A percentile compares a stretch with the other conserved stretches of the same genome.
Conservation (phyloP, 2,797 vertebrate species). For the Siniperca undulata region DNA sequence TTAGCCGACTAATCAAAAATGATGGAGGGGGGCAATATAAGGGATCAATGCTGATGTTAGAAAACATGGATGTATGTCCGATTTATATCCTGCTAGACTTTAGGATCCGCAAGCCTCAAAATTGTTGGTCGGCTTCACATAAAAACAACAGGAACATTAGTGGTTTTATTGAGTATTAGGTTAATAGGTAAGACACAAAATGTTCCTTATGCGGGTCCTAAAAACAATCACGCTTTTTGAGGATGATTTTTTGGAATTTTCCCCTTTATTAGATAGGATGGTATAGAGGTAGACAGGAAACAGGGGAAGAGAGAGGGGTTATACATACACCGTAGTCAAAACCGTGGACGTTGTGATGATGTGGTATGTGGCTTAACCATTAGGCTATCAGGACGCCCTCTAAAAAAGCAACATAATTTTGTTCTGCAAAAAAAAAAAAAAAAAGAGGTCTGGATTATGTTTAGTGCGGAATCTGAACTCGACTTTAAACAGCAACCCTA, state of each 20-base stretch:
- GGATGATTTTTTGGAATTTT: neutral
- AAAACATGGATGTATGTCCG: slow-evolving; percentile 32
- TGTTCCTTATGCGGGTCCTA: slow-evolving; percentile 37
- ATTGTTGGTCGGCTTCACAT: slow-evolving; percentile 31
- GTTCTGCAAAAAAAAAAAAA: neutral
- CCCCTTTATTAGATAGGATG: neutral
- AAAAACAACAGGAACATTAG: slow-evolving; percentile 19
- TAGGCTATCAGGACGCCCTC: neutral
- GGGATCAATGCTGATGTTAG: slow-evolving; percentile 32
- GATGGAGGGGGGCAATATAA: slow-evolving; percentile 26
- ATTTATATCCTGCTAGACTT: slow-evolving; percentile 40
- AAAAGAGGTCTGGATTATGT: slow-evolving; percentile 52
- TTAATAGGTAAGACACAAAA: slow-evolving; percentile 28
- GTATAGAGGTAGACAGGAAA: neutral
- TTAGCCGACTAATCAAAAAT: slow-evolving; percentile 56
- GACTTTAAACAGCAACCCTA: slow-evolving; percentile 68
- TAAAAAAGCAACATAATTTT: slow-evolving; percentile 25
- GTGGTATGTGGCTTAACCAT: neutral
- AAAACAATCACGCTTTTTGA: neutral
- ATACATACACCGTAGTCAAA: neutral
- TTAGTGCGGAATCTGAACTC: slow-evolving; percentile 52
- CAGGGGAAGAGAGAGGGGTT: too few species aligned
- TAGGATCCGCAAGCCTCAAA: slow-evolving; percentile 6
- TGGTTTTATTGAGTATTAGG: slow-evolving; percentile 37
- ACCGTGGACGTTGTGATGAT: neutral